Percentiles rank a stretch among this genome's conserved stretches.
Evolutionary conservation across 2,797 vertebrate genomes (phyloP).

Genomic region (Okamejei kenojei): DNA sequence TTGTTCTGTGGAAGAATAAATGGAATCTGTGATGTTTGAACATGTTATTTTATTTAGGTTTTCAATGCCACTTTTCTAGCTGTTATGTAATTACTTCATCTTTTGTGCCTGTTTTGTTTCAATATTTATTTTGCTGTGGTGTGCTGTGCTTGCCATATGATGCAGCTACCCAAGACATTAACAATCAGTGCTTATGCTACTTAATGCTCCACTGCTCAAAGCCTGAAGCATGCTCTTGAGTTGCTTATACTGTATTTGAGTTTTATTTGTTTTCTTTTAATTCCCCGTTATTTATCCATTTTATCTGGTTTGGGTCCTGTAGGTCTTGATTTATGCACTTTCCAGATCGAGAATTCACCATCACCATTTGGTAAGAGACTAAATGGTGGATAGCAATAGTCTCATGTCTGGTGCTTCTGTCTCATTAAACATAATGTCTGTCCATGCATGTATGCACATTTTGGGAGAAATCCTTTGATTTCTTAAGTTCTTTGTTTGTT

Average conservation of each 20-base stretch:
- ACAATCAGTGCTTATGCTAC: slow-evolving; percentile 14
- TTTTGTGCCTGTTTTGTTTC: slow-evolving; percentile 43
- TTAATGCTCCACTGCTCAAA: slow-evolving; percentile 10
- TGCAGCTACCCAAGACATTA: not conserved
- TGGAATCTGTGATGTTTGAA: not conserved
- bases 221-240: slow-evolving; percentile 41
- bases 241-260: slow-evolving; percentile 48
- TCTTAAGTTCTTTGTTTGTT: not conserved
- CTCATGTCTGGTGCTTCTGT: slow-evolving; percentile 44
- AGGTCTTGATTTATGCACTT: slow-evolving; percentile 99
- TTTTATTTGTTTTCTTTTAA: slow-evolving; percentile 47
- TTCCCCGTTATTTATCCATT: slow-evolving; percentile 76
- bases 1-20: not conserved
- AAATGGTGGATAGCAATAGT: slow-evolving; percentile 69
- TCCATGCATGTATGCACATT: not conserved
- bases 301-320: slow-evolving; percentile 98
- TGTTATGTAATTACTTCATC: slow-evolving; percentile 39
- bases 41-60: slow-evolving; percentile 40
- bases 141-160: not conserved
- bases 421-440: not conserved
- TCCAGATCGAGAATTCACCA: slow-evolving; percentile 96
- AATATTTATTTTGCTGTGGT: slow-evolving; percentile 49
- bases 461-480: not conserved
- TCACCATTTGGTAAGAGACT: slow-evolving; percentile 97
- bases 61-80: slow-evolving; percentile 26